Evolutionary conservation across 2,113 vertebrate genomes (phyloP).

Genomic region (Pleuronectes platessa): DNA sequence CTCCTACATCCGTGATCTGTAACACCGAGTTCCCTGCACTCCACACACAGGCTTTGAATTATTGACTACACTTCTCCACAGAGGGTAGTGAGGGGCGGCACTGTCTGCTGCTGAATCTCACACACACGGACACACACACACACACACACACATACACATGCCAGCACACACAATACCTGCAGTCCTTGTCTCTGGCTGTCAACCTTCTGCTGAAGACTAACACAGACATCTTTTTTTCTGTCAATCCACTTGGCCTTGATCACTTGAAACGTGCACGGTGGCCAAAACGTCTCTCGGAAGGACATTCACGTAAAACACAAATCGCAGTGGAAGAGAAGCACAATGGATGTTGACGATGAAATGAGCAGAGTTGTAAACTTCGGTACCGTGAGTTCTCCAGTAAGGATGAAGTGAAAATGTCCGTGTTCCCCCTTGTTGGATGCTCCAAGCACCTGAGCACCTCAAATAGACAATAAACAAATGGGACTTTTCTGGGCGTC

Average conservation of each 20-base stretch:
- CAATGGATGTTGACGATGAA: too few species aligned
- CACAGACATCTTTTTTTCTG: slow-evolving; percentile 15
- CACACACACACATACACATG: slow-evolving; percentile 13
- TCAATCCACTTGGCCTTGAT: not conserved
- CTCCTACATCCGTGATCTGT: slow-evolving; percentile 19
- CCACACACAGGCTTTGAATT: slow-evolving; percentile 51
- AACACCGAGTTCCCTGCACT: slow-evolving; percentile 13
- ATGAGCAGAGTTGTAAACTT: too few species aligned
- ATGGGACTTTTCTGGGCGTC: too few species aligned
- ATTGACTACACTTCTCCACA: slow-evolving; percentile 53
- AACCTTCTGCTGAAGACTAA: not conserved
- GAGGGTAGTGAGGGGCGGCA: slow-evolving; percentile 10
- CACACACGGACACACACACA: not conserved
- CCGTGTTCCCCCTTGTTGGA: too few species aligned
- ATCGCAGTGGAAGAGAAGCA: too few species aligned
- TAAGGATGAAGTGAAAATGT: too few species aligned
- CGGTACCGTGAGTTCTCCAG: too few species aligned
- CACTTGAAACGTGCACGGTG: not conserved
- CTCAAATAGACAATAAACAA: too few species aligned
- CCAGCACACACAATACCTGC: not conserved
- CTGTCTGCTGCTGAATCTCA: slow-evolving; percentile 32
- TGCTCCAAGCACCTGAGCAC: too few species aligned
- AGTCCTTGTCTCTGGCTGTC: not conserved
- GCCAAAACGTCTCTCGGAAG: not conserved
- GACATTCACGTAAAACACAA: not conserved